A percentile compares a stretch with the other conserved stretches of the same genome.
These are phyloP conservation scores for Hirtodrosophila duncani DNA, from an alignment of 2,888 invertebrate genomes.

Conservation along the genomic window DNA sequence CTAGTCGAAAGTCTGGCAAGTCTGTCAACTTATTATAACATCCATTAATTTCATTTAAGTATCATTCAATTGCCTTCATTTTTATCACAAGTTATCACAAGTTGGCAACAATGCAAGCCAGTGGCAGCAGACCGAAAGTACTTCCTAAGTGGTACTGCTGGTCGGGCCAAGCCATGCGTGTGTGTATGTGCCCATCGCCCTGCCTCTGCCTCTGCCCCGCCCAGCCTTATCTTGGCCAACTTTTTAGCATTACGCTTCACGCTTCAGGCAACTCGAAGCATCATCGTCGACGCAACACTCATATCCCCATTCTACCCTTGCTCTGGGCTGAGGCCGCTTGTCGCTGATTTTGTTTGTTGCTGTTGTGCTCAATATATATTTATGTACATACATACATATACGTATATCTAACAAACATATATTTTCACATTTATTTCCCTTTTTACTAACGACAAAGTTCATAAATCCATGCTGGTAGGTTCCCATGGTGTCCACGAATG, in stretches of 20 bases:
- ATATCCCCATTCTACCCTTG: neutral
- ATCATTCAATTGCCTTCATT: constrained; percentile 74
- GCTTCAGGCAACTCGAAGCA: constrained; percentile 43
- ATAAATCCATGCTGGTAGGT: too few relatives aligned
- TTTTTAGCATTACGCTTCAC: constrained; percentile 51
- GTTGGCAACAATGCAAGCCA: constrained; percentile 43
- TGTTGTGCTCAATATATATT: too few relatives aligned
- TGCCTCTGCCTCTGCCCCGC: neutral
- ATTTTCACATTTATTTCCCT: constrained; percentile 7
- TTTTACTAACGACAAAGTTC: too few relatives aligned
- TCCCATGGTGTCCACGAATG: too few relatives aligned
- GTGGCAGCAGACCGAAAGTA: constrained; percentile 7
- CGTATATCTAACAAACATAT: constrained; percentile 3
- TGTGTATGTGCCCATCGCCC: neutral
- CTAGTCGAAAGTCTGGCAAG: constrained; percentile 32
- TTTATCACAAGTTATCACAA: constrained; percentile 66
- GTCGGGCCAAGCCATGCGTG: constrained; percentile 1
- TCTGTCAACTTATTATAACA: constrained; percentile 74
- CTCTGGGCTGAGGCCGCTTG: too few relatives aligned
- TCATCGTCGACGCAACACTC: constrained; percentile 18
- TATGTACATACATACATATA: too few relatives aligned
- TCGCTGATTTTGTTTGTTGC: neutral
- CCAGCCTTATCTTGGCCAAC: constrained; percentile 17
- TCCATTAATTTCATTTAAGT: constrained; percentile 75
- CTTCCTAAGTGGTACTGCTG: neutral